Conservation (phyloP, 2,113 vertebrate genomes). For the Charina bottae region DNA sequence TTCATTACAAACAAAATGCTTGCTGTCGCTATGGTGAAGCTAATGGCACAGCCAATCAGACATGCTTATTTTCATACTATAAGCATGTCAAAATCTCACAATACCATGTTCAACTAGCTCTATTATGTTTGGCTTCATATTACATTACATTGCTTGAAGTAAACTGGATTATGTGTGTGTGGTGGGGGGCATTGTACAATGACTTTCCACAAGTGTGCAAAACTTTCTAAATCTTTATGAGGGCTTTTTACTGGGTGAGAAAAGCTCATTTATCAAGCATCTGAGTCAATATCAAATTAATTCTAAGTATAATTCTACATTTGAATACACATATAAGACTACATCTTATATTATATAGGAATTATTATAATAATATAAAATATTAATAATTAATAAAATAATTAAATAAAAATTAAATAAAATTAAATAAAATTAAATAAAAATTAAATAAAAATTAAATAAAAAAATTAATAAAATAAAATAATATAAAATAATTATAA, state of each 20-base stretch:
- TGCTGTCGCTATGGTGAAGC: not conserved
- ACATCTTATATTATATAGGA: too few relatives aligned
- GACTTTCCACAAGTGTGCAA: not conserved
- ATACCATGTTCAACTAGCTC: not conserved
- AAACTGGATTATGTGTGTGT: too few relatives aligned
- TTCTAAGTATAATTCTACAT: not conserved
- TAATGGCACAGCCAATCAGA: not conserved
- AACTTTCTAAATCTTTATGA: not conserved
- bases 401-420: too few relatives aligned
- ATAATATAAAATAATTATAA: too few relatives aligned
- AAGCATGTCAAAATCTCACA: not conserved
- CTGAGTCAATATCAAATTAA: constrained; percentile 10
- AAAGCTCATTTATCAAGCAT: not conserved
- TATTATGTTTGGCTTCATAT: not conserved
- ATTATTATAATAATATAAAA: too few relatives aligned
- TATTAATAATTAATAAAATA: too few relatives aligned
- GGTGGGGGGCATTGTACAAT: not conserved
- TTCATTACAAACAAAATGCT: not conserved
- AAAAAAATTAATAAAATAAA: too few relatives aligned
- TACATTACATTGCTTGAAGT: not conserved
- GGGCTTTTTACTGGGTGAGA: not conserved
- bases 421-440: too few relatives aligned
- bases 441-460: too few relatives aligned
- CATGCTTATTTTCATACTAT: not conserved
- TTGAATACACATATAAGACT: not conserved